These are phyloP conservation scores for Zhuqinia jingwanae DNA, from an alignment of 2,888 invertebrate species.

Conservation along the genomic window DNA sequence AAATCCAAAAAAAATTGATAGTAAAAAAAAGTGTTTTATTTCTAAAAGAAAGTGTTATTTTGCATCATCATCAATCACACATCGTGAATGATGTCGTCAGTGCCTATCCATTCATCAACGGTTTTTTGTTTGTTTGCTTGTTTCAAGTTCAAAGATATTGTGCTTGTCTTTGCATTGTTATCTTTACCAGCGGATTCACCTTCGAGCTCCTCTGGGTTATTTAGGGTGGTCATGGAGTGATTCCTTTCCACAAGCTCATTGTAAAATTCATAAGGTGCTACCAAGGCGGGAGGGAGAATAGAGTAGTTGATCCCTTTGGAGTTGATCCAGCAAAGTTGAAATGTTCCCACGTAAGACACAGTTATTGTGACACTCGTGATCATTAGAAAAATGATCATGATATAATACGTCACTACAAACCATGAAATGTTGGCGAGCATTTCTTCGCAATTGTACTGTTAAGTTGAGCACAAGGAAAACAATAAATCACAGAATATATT, in stretches of 20 bases:
- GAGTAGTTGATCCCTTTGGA: not conserved
- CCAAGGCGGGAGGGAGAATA: slow-evolving; percentile 18
- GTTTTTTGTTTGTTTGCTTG: no score
- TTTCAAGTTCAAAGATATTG: no score
- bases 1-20: slow-evolving; percentile 4
- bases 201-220: no score
- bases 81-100: not conserved
- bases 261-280: slow-evolving; percentile 48
- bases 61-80: not conserved
- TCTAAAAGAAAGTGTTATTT: not conserved
- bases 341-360: not conserved
- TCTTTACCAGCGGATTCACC: no score
- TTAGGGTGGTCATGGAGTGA: slow-evolving; percentile 11
- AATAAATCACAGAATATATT: no score
- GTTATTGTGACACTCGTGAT: not conserved
- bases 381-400: not conserved
- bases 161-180: no score
- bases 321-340: slow-evolving; percentile 16
- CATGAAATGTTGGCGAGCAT: not conserved
- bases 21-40: not conserved
- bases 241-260: slow-evolving; percentile 25
- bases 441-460: slow-evolving; percentile 38
- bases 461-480: not conserved
- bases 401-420: not conserved
- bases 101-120: no score